Percentiles rank a stretch among this genome's conserved stretches.
Conservation (phyloP, 2,888 invertebrate genomes). For the Orthosia gothica region DNA sequence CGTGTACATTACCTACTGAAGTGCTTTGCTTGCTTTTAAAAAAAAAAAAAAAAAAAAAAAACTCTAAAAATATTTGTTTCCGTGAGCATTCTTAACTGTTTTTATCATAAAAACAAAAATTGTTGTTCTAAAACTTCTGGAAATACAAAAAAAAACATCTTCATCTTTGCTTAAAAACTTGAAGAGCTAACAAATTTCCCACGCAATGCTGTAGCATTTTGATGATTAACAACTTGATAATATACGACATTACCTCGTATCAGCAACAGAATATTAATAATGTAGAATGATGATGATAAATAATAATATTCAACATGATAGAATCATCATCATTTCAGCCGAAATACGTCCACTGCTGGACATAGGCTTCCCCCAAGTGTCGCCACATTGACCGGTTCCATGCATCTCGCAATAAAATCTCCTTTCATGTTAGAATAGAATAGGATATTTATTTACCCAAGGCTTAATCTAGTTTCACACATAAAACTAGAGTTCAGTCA, state of each 20-base stretch:
- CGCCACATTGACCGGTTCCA: too few relatives aligned
- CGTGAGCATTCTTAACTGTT: background rate
- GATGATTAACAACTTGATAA: background rate
- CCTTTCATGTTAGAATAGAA: too few relatives aligned
- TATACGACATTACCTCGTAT: background rate
- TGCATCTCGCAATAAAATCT: too few relatives aligned
- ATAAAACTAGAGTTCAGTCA: too few relatives aligned
- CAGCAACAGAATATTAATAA: background rate
- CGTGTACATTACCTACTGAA: background rate
- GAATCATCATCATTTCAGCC: too few relatives aligned
- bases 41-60: background rate
- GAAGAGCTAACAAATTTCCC: too few relatives aligned
- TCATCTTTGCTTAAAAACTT: background rate
- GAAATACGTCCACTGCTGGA: too few relatives aligned
- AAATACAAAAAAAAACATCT: background rate
- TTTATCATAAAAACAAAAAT: background rate
- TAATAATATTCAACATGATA: too few relatives aligned
- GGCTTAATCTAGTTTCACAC: too few relatives aligned
- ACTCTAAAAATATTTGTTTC: conserved; percentile 5
- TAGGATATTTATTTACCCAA: too few relatives aligned
- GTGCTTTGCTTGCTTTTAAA: background rate
- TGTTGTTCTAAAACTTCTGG: background rate
- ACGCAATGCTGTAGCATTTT: too few relatives aligned
- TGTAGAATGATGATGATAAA: background rate
- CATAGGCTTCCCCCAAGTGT: too few relatives aligned